Conservation (phyloP, 2,888 invertebrate species). For the Noctua janthina region DNA sequence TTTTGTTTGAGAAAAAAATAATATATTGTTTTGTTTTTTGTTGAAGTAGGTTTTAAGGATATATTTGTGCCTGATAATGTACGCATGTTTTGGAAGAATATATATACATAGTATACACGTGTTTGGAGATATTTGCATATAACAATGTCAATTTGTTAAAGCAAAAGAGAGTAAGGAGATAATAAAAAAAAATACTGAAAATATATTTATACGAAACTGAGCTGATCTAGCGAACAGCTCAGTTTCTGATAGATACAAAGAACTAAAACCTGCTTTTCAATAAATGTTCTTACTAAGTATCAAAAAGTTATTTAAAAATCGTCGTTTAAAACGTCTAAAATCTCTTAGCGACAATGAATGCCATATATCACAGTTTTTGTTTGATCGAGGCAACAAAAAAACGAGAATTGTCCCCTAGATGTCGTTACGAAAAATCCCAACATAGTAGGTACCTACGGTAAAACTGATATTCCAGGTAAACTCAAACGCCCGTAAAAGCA, state of each 20-base stretch:
- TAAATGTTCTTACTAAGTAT: not conserved
- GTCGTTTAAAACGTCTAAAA: not conserved
- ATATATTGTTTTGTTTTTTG: constrained; percentile 5
- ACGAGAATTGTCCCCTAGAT: too few species aligned
- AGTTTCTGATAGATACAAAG: not conserved
- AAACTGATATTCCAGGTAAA: not conserved
- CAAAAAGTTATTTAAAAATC: not conserved
- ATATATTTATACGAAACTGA: too few species aligned
- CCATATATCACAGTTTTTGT: not conserved
- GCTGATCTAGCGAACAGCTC: not conserved
- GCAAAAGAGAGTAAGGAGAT: not conserved
- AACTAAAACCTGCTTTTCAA: not conserved
- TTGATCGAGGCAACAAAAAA: not conserved
- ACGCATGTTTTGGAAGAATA: not conserved
- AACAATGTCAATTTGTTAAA: not conserved
- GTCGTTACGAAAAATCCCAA: not conserved
- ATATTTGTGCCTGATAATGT: not conserved
- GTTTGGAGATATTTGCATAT: not conserved
- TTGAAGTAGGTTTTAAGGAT: not conserved
- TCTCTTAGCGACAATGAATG: not conserved
- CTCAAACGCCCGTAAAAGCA: not conserved
- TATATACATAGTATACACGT: not conserved
- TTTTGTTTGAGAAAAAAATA: constrained; percentile 34
- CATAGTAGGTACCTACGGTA: not conserved
- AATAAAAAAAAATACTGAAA: not conserved